Conservation (phyloP, 1,140 invertebrate species). For the Planococcus citri region DNA sequence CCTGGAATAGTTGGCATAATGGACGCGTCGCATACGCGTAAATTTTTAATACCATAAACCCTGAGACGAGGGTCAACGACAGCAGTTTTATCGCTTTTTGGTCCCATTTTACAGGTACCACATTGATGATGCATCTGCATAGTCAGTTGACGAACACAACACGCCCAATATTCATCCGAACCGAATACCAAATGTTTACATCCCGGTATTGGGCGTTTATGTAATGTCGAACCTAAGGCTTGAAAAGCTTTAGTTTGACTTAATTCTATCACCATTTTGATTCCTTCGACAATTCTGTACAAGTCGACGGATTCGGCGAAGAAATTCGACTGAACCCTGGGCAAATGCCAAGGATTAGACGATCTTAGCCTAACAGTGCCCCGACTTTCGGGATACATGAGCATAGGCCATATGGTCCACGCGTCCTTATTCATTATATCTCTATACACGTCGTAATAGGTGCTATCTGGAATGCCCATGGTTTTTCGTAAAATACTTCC, state of each 20-base stretch:
- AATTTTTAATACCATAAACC: constrained; percentile 27
- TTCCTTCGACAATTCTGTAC: constrained; percentile 28
- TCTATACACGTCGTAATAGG: constrained; percentile 23
- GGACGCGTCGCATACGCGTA: constrained; percentile 37
- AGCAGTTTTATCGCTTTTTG: constrained; percentile 33
- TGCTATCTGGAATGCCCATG: constrained; percentile 28
- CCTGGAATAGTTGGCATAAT: constrained; percentile 35
- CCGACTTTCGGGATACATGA: constrained; percentile 40
- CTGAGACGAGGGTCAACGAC: constrained; percentile 36
- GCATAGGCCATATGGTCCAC: constrained; percentile 52
- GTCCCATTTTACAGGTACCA: constrained; percentile 50
- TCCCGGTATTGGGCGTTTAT: constrained; percentile 48
- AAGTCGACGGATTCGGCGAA: constrained; percentile 35
- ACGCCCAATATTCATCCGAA: constrained; percentile 60
- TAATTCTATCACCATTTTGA: constrained; percentile 29
- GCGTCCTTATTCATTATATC: constrained; percentile 38
- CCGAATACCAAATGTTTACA: constrained; percentile 46
- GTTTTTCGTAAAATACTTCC: constrained; percentile 26
- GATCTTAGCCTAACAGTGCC: constrained; percentile 43
- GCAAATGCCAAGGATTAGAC: constrained; percentile 44
- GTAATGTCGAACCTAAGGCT: constrained; percentile 43
- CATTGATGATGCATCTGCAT: constrained; percentile 63
- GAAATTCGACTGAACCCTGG: constrained; percentile 53
- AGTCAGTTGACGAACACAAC: constrained; percentile 49
- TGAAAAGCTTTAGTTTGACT: constrained; percentile 32